Base-by-base conservation (phyloP, 2,113 vertebrate genomes). In the Ascaphus truei region DNA sequence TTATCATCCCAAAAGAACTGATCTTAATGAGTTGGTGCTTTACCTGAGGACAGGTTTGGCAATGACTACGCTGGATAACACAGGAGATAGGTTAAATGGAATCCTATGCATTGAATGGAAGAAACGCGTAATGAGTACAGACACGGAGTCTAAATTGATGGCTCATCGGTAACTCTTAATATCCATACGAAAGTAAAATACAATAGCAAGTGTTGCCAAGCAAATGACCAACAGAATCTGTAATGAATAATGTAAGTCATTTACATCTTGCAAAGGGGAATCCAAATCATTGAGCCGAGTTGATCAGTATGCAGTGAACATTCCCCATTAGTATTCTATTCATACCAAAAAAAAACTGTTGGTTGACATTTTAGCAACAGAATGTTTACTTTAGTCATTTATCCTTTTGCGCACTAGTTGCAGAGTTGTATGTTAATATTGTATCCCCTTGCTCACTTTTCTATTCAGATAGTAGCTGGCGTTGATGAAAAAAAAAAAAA, bases 181-280 rank as follows among this genome's bases (percentile, higher is more conserved):
- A 65, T 48, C 15, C 43, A 11, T 18, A 48, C 12, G 47, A 48
- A 68, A 57, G 39, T 57, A 51, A 61, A 60, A 51, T 45, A 69
- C 53, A 50, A 69, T 45, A 50, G 11, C 9, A 22, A 50, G 23
- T 26, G 30, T 50, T 62, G 41, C 26, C 43, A 47, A 62, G 33
- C 10, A 58, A 36, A 60, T 51, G 56, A 37, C 45, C 66, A 51
- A 26, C 23, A 37, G 43, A 51, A 51, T 68, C 15, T 69, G 56
- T 31, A 60, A 25, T 68, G 45, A 69, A n/a, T 69, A 39, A 69
- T 69, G 45, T 47, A 37, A 37, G 65, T 47, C n/a, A 68, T 68
- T 68, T 68, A 59, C 56, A 52, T 37, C 61, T 69, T 69, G 33
- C 67, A 45, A 29, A 51, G 29, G 67, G 67, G 67, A 69, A 60